Evolutionary conservation across 2,888 invertebrate genomes (phyloP).

Genomic region (Rhingia rostrata): DNA sequence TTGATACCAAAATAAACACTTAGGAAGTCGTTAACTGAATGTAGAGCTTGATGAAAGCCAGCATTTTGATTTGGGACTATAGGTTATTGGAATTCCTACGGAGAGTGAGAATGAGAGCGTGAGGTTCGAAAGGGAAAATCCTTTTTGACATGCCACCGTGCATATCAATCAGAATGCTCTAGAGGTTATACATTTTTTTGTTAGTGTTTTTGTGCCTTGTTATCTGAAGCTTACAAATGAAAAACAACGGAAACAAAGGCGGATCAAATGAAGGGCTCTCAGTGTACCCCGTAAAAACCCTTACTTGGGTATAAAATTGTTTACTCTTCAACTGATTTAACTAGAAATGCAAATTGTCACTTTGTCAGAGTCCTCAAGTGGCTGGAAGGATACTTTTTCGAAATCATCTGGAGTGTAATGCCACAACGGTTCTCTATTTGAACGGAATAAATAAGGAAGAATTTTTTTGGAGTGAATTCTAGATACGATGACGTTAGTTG

Average conservation of each 20-base stretch:
- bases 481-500: constrained; percentile 36
- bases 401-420: constrained; percentile 13
- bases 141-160: constrained; percentile 56
- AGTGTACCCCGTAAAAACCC: constrained; percentile 41
- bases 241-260: constrained; percentile 38
- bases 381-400: neutral
- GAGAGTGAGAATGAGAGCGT: neutral
- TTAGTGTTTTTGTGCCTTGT: constrained; percentile 1
- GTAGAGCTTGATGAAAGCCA: constrained; percentile 64
- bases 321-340: constrained; percentile 62
- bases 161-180: constrained; percentile 61
- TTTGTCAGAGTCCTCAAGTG: constrained; percentile 26
- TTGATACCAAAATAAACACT: constrained; percentile 71
- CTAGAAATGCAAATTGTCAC: constrained; percentile 66
- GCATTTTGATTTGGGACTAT: constrained; percentile 69
- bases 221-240: constrained; percentile 22
- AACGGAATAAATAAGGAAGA: constrained; percentile 18
- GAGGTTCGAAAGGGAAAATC: constrained; percentile 48
- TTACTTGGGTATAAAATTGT: constrained; percentile 44
- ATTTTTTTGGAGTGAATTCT: neutral
- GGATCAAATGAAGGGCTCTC: constrained; percentile 41
- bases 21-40: constrained; percentile 69
- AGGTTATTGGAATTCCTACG: constrained; percentile 32
- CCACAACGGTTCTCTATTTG: constrained; percentile 18
- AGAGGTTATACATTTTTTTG: constrained; percentile 26